These are phyloP conservation scores for Conger conger DNA, from an alignment of 2,113 vertebrate species.

Conservation along the genomic window DNA sequence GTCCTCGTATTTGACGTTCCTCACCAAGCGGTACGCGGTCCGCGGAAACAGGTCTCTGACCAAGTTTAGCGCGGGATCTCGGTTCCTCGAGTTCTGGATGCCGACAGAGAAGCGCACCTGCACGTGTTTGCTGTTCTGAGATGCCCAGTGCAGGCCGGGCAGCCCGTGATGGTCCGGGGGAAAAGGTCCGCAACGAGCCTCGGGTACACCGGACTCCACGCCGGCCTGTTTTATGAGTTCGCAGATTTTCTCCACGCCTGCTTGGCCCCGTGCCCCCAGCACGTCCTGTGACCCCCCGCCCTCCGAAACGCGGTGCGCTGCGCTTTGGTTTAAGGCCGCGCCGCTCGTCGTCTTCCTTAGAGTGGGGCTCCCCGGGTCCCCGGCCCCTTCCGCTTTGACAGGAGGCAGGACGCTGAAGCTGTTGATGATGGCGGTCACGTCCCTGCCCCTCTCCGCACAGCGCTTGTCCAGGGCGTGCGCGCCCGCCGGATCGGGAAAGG, in stretches of 20 bases:
- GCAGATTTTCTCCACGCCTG: not conserved
- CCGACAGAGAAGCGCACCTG: constrained; percentile 32
- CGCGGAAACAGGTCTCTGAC: constrained; percentile 41
- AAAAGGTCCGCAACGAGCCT: constrained; percentile 27
- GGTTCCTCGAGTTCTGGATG: constrained; percentile 40
- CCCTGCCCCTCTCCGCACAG: constrained; percentile 29
- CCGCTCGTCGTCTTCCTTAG: constrained; percentile 31
- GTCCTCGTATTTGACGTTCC: constrained; percentile 47
- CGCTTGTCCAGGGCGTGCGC: constrained; percentile 20
- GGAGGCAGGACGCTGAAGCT: constrained; percentile 63
- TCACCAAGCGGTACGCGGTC: constrained; percentile 34
- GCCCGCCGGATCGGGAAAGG: not conserved
- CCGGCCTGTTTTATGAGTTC: constrained; percentile 26
- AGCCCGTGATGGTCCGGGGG: constrained; percentile 17
- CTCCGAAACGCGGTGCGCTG: constrained; percentile 9
- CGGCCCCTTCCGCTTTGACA: constrained; percentile 40
- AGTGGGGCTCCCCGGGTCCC: constrained; percentile 10
- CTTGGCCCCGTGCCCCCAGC: constrained; percentile 25
- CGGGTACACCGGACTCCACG: constrained; percentile 10
- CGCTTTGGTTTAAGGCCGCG: not conserved
- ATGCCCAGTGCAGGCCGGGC: constrained; percentile 32
- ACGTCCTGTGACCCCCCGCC: constrained; percentile 13
- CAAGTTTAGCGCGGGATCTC: constrained; percentile 29
- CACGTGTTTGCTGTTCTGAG: constrained; percentile 44
- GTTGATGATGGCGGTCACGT: constrained; percentile 49